A percentile compares a stretch with the other conserved stretches of the same genome.
These are phyloP conservation scores for Lepidostoma basale DNA, from an alignment of 1,140 invertebrate genomes.

Conservation along the genomic window DNA sequence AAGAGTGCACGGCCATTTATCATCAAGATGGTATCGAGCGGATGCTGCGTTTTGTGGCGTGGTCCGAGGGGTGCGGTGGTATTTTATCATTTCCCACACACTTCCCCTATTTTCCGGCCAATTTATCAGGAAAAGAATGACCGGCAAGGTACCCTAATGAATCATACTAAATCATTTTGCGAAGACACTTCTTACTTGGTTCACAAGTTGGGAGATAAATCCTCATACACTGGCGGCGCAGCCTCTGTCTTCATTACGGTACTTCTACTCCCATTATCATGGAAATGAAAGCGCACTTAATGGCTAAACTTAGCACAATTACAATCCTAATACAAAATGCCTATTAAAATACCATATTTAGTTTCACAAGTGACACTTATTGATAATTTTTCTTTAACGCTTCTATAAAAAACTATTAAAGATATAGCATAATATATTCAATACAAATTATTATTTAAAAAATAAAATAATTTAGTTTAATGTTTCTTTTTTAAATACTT, in stretches of 20 bases:
- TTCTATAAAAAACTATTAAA: too few relatives aligned
- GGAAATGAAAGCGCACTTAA: too few relatives aligned
- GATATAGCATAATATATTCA: too few relatives aligned
- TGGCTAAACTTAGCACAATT: too few relatives aligned
- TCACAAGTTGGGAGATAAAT: constrained; percentile 20
- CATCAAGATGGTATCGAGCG: constrained; percentile 17
- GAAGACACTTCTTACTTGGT: constrained; percentile 23
- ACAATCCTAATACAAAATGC: too few relatives aligned
- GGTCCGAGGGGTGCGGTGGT: background rate
- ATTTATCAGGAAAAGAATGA: constrained; percentile 30
- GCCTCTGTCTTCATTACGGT: constrained; percentile 1
- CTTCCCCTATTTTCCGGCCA: constrained; percentile 26
- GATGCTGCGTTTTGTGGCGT: background rate
- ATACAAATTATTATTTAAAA: too few relatives aligned
- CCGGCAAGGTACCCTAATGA: constrained; percentile 10
- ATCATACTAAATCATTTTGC: constrained; percentile 35
- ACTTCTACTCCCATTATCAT: background rate
- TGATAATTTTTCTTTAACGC: too few relatives aligned
- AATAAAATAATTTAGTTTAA: too few relatives aligned
- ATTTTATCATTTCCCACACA: constrained; percentile 25
- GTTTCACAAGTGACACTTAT: too few relatives aligned
- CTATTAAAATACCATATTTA: too few relatives aligned
- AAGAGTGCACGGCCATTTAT: background rate
- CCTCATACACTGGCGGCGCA: background rate
- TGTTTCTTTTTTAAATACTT: too few relatives aligned